Evolutionary conservation across 1,140 invertebrate genomes (phyloP), one percentile per base, ranked within the genome.

Genomic region (Dendroctonus valens): DNA sequence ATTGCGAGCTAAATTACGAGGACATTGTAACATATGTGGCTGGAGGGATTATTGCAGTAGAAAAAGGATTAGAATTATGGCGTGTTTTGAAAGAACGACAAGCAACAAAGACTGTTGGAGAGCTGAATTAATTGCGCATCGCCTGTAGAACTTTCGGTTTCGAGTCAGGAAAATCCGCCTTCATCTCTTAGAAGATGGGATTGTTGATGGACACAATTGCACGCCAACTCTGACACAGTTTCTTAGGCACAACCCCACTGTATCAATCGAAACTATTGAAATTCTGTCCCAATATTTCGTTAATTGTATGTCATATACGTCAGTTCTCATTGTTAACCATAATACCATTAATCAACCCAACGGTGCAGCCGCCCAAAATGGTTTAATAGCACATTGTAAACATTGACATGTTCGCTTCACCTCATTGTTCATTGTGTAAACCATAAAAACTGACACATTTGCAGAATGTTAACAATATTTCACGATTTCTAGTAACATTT

Each of bases 351-450:
- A 46, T 46, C 12, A 46, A 46, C 1, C 8, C 8, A 9, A 9
- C 11, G 40, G 6, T 59, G 58, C 40, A 50, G 3, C 44, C 37
- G 8, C 14, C 15, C 39, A 11, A 41, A 41, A 52, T 49, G 12
- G 39, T 15, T 62, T 52, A 62, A 62, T 53, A 39, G 40, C 59
- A 62, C 53, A 62, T 52, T 62, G 59, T 62, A 62, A 62, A 62
- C 40, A 62, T 62, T 62, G 59, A 62, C 49, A 62, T 40, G 50
- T 62, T 62, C 53, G 41, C 59, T 41, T 51, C 49, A 53, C 49
- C 39, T 53, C 50, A 62, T 62, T 62, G 59, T 62, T 53, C 59
- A 52, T 62, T 62, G 59, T 62, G 50, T 62, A 42, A 14, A 42
- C n/a, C 50, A 42, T 52, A 62, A 62, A 53, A 62, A 62, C 41